These are phyloP conservation scores for Hystrix cristata DNA, from an alignment of 2,113 vertebrate genomes.

Conservation along the genomic window DNA sequence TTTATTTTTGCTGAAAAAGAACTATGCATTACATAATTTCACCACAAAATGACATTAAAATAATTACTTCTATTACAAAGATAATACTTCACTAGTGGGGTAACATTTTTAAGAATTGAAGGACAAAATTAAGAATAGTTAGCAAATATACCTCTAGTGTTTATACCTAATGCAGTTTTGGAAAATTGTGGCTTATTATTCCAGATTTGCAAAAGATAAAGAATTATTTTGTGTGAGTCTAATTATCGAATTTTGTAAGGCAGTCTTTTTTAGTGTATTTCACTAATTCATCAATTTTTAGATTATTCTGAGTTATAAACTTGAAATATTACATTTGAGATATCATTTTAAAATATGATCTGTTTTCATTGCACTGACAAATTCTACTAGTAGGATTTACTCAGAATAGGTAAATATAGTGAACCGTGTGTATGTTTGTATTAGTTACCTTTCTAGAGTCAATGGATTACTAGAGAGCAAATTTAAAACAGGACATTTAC, in stretches of 20 bases:
- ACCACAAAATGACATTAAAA: background rate
- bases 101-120: background rate
- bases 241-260: background rate
- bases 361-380: background rate
- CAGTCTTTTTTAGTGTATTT: background rate
- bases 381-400: background rate
- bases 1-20: background rate
- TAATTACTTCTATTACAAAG: background rate
- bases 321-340: background rate
- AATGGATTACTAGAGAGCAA: too few relatives aligned
- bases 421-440: background rate
- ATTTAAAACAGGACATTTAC: too few relatives aligned
- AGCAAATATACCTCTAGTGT: background rate
- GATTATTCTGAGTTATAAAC: background rate
- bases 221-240: background rate
- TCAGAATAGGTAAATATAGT: constrained; percentile 8
- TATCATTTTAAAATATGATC: background rate
- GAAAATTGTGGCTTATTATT: background rate
- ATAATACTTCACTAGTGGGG: background rate
- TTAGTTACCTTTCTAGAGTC: too few relatives aligned
- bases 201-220: background rate
- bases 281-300: background rate
- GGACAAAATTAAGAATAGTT: background rate
- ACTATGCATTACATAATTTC: background rate
- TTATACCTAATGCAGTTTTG: background rate